Evolutionary conservation across 2,113 vertebrate genomes (phyloP).

Genomic region (Eira barbara): DNA sequence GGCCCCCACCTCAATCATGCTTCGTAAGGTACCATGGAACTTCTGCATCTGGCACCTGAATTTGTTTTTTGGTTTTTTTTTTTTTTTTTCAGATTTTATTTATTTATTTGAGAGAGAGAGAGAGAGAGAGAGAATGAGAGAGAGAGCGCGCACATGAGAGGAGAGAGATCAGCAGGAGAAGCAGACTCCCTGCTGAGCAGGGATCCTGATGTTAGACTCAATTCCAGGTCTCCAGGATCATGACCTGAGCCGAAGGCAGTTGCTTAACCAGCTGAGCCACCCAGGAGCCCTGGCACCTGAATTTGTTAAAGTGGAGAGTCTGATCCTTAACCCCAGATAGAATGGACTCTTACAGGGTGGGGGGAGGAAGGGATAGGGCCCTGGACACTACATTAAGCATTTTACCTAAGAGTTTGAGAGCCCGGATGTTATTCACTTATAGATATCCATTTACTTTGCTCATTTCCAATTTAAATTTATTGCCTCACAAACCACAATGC

Average conservation of each 20-base stretch:
- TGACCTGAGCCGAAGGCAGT: too few relatives aligned
- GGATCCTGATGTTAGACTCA: too few relatives aligned
- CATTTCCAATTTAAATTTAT: constrained; percentile 32
- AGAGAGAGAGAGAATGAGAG: too few relatives aligned
- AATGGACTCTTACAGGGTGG: neutral
- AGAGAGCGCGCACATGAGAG: too few relatives aligned
- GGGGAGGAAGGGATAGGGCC: neutral
- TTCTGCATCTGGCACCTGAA: neutral
- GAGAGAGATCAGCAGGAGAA: too few relatives aligned
- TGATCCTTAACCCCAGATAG: neutral
- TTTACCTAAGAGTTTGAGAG: neutral
- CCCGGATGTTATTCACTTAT: neutral
- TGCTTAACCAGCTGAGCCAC: too few relatives aligned
- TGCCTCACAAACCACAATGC: neutral
- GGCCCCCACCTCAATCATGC: too few relatives aligned
- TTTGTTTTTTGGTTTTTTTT: neutral
- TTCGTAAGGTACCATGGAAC: neutral
- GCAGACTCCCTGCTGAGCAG: too few relatives aligned
- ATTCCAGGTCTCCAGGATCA: too few relatives aligned
- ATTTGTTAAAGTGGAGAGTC: neutral
- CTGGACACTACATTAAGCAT: neutral
- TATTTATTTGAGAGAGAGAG: too few relatives aligned
- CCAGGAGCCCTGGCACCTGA: neutral
- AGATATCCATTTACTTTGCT: neutral
- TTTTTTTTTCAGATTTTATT: too few relatives aligned